phyloP scores from a whole-genome alignment of 2,113 vertebrate genomes.

The Zingel zingel region DNA sequence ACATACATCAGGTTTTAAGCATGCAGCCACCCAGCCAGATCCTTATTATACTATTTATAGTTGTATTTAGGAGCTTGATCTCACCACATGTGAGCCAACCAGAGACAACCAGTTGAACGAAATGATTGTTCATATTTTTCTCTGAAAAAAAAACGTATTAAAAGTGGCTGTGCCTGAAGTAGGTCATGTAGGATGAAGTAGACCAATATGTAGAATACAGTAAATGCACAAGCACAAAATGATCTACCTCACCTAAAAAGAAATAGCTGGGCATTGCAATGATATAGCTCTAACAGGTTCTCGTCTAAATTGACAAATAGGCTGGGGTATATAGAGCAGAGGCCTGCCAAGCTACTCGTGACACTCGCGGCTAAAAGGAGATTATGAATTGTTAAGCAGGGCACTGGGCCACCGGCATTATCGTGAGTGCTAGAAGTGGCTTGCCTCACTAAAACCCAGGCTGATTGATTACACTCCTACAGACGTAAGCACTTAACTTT shows the following conservation, averaged over 20 bases:
- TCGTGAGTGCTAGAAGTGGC: conserved; percentile 44
- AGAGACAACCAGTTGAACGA: not conserved
- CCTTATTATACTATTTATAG: not conserved
- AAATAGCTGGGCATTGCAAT: not conserved
- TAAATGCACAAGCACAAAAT: conserved; percentile 1
- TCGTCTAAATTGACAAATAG: conserved; percentile 21
- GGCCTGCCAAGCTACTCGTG: conserved; percentile 39
- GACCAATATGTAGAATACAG: not conserved
- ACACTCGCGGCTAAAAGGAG: conserved; percentile 45
- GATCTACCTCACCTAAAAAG: not conserved
- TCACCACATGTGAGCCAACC: not conserved
- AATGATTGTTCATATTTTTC: conserved; percentile 6
- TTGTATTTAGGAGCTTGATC: not conserved
- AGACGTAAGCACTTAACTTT: conserved; percentile 11
- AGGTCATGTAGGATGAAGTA: conserved; percentile 21
- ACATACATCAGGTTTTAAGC: not conserved
- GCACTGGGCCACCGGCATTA: conserved; percentile 65
- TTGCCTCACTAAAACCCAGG: conserved; percentile 37
- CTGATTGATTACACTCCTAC: conserved; percentile 53
- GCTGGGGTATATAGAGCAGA: not conserved
- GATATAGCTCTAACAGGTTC: not conserved
- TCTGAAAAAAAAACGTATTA: not conserved
- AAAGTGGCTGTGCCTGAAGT: not conserved
- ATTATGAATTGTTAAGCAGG: conserved; percentile 74
- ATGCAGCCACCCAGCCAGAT: not conserved